Evolutionary conservation across 2,888 invertebrate genomes (phyloP).

Genomic region (Criorhina ranunculi): DNA sequence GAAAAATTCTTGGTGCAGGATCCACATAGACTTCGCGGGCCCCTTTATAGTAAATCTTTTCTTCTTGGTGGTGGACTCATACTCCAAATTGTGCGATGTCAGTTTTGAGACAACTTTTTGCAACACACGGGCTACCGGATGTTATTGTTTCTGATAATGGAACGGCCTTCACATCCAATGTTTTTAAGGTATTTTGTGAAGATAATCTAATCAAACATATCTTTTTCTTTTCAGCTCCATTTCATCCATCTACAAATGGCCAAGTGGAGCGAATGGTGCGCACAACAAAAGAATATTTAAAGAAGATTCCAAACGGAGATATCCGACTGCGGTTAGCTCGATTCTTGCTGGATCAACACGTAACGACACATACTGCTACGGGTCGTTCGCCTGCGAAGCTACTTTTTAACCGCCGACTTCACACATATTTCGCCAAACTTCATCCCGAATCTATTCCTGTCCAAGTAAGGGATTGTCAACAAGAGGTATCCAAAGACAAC

Average conservation of each 20-base stretch:
- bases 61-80: slow-evolving; percentile 57
- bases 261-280: slow-evolving; percentile 28
- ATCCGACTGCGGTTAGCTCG: not conserved
- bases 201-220: slow-evolving; percentile 28
- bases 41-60: slow-evolving; percentile 58
- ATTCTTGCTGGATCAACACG: not conserved
- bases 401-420: slow-evolving; percentile 9
- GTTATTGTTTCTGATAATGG: slow-evolving; percentile 31
- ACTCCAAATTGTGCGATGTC: slow-evolving; percentile 40
- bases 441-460: slow-evolving; percentile 30
- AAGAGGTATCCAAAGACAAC: not conserved
- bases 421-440: slow-evolving; percentile 25
- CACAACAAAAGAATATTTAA: not conserved
- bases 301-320: not conserved
- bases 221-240: slow-evolving; percentile 34
- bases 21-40: slow-evolving; percentile 68
- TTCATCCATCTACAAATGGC: slow-evolving; percentile 30
- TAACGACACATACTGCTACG: not conserved
- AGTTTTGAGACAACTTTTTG: slow-evolving; percentile 18
- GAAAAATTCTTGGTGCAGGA: slow-evolving; percentile 29
- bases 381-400: slow-evolving; percentile 27
- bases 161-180: slow-evolving; percentile 27
- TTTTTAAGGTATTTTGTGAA: slow-evolving; percentile 21
- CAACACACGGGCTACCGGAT: slow-evolving; percentile 42
- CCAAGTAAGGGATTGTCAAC: slow-evolving; percentile 1